Percentiles rank a stretch among this genome's conserved stretches.
phyloP scores from a whole-genome alignment of 2,113 vertebrate genomes.

The Callorhinus ursinus region DNA sequence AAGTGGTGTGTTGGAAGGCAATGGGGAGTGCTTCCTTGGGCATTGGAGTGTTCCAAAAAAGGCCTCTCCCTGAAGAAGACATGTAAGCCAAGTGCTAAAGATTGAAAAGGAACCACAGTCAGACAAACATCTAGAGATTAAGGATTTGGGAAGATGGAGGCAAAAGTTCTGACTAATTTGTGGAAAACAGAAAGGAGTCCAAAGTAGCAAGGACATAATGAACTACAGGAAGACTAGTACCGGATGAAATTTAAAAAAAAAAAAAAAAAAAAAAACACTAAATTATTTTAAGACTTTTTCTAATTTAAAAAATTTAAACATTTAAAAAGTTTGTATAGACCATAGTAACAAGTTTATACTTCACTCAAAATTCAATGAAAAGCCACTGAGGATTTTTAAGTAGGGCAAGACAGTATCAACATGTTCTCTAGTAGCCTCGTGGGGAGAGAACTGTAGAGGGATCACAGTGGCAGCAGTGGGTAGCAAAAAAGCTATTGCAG shows the following conservation, averaged over 20 bases:
- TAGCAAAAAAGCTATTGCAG: neutral
- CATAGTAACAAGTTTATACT: neutral
- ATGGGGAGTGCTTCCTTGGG: neutral
- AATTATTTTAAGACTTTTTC: neutral
- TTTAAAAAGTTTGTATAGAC: neutral
- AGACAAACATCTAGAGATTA: neutral
- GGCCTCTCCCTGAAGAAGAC: neutral
- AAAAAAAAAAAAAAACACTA: no score
- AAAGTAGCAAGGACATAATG: neutral
- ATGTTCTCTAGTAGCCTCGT: neutral
- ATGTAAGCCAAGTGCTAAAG: neutral
- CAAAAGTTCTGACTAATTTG: neutral
- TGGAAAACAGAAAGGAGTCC: neutral
- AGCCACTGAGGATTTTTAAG: neutral
- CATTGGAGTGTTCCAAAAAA: neutral
- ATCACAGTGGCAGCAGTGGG: neutral
- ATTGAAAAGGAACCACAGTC: neutral
- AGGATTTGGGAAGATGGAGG: neutral
- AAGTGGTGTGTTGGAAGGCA: neutral
- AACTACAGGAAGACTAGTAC: neutral
- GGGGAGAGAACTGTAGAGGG: neutral
- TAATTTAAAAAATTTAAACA: neutral
- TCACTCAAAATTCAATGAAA: constrained; percentile 10
- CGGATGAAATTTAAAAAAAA: neutral
- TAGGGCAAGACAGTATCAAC: neutral